phyloP scores from a whole-genome alignment of 1,140 invertebrate species.

The Thaumetopoea pityocampa region DNA sequence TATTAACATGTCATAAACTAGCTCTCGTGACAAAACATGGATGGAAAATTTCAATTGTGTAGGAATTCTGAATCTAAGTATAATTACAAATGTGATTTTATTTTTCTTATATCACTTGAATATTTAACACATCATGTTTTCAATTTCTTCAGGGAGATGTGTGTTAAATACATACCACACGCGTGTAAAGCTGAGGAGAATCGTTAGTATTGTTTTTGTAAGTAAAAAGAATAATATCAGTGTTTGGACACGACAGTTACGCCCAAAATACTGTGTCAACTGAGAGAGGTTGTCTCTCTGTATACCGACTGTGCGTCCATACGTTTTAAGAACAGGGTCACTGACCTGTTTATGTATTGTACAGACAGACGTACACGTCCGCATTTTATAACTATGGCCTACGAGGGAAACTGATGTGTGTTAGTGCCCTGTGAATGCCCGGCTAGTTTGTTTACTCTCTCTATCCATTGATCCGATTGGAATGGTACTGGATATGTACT shows the following conservation, averaged over 20 bases:
- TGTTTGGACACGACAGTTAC: constrained; percentile 2
- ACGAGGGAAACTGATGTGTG: constrained; percentile 21
- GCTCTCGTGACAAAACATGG: no score
- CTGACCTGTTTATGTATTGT: constrained; percentile 61
- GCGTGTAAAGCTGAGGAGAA: not conserved
- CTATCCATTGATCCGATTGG: constrained; percentile 16
- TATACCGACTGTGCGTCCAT: constrained; percentile 18
- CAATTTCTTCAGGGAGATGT: no score
- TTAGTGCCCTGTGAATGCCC: constrained; percentile 26
- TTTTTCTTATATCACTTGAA: no score
- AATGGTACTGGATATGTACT: constrained; percentile 1
- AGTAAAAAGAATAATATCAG: constrained; percentile 1
- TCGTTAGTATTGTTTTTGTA: not conserved
- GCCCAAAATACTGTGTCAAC: constrained; percentile 20
- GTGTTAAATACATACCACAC: no score
- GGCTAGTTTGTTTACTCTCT: constrained; percentile 27
- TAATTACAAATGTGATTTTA: no score
- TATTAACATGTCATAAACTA: no score
- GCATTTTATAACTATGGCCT: constrained; percentile 46
- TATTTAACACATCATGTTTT: no score
- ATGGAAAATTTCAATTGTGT: no score
- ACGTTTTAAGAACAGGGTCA: constrained; percentile 35
- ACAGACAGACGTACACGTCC: constrained; percentile 60
- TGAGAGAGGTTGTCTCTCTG: constrained; percentile 10
- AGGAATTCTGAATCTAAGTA: no score